Percentiles rank a stretch among this genome's conserved stretches.
These are phyloP conservation scores for Aegotheles bennettii DNA, from an alignment of 2,113 vertebrate genomes.

Conservation along the genomic window DNA sequence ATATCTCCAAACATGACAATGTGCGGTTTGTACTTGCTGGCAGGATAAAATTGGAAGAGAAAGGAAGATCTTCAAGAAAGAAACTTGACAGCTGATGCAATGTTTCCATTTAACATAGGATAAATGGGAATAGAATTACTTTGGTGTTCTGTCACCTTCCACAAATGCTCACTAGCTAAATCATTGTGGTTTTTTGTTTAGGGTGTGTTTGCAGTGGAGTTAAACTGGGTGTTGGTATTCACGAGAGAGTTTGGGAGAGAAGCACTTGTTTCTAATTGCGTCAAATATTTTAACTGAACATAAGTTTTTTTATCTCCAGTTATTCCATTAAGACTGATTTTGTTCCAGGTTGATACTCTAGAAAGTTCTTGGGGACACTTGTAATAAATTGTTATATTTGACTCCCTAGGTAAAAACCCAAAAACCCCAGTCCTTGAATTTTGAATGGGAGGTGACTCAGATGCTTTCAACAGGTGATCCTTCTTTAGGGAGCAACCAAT, in stretches of 20 bases:
- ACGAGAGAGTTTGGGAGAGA: not conserved
- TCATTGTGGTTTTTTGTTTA: not conserved
- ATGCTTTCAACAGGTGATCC: not conserved
- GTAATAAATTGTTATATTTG: not conserved
- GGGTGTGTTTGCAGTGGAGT: not conserved
- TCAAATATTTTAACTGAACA: not conserved
- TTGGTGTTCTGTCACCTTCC: not conserved
- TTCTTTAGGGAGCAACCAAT: not conserved
- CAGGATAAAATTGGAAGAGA: not conserved
- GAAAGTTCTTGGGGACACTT: not conserved
- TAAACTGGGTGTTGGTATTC: not conserved
- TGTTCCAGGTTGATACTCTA: not conserved
- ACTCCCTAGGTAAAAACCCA: fast-evolving
- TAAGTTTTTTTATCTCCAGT: not conserved
- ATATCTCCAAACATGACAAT: not conserved
- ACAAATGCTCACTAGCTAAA: not conserved
- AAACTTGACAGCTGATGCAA: not conserved
- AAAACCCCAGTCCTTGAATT: fast-evolving
- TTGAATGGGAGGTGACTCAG: not conserved
- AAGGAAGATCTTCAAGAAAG: not conserved
- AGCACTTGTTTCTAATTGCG: not conserved
- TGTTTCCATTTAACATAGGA: not conserved
- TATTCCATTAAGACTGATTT: not conserved
- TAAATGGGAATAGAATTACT: not conserved
- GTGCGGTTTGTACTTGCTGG: not conserved